Evolutionary conservation across 2,113 vertebrate genomes (phyloP), one percentile per base, ranked within the genome.

Genomic region (Erythrocercus mccallii): DNA sequence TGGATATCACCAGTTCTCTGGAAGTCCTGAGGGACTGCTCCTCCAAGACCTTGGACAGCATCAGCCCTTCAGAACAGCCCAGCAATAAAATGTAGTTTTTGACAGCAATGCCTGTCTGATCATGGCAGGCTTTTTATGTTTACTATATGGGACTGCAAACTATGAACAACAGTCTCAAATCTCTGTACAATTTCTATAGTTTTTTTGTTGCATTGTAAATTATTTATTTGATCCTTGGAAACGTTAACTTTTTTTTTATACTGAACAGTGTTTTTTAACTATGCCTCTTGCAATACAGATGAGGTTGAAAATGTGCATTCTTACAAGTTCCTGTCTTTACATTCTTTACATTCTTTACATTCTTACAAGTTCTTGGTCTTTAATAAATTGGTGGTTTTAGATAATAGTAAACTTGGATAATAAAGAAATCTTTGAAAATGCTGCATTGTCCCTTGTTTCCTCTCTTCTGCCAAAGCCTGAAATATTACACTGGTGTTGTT

Each of bases 11-110:
- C 0, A 89, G 70, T 42, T 96, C 51, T 38, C 48, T 89, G 69
- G 95, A 97, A 86, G 95, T 58, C 37, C 79, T 95, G 44, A 86
- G 94, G 64, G 93, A 95, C 74, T 84, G 77, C 50, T 65, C 83
- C 66, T 65, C 95, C 71, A 82, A 69, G 64, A 19, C 64, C 20
- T 65, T 76, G 37, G 86, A 65, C 5, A 6, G 50, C 47, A 45
- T 53, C 42, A 61, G 35, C n/a, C 47, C 35, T 57, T 72, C 84
- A 24, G 76, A 60, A 12, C 60, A 72, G 54, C 60, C 86, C 38
- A 65, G 53, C 53, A 73, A 21, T 33, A 12, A 72, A 14, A 83
- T 77, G 38, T 96, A 74, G 50, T 5, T n/a, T 30, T 53, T 47
- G 61, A 14, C 37, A 6, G 15, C 62, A 58, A 28, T 40, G 35